A percentile compares a stretch with the other conserved stretches of the same genome.
Evolutionary conservation across 2,113 vertebrate species (phyloP).

Genomic region (Lepus americanus): DNA sequence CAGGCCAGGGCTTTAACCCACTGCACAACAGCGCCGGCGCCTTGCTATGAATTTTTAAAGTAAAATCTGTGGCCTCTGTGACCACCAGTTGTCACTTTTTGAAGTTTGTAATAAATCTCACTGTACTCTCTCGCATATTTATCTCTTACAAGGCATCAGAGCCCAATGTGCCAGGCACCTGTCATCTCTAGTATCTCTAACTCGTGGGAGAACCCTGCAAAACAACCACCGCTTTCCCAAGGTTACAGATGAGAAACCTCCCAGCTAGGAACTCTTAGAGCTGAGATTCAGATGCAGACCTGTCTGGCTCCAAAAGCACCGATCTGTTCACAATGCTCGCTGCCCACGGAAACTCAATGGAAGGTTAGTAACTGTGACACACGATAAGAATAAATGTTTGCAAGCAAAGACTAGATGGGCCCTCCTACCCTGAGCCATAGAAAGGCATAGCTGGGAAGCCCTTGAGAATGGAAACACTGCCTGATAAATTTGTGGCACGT

Average conservation of each 20-base stretch:
- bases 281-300: slow-evolving; percentile 45
- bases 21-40: no score
- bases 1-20: no score
- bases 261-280: slow-evolving; percentile 6
- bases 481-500: not conserved
- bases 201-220: not conserved
- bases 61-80: not conserved
- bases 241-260: slow-evolving; percentile 20
- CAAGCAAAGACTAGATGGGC: slow-evolving; percentile 3
- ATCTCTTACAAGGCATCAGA: not conserved
- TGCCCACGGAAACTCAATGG: slow-evolving; percentile 46
- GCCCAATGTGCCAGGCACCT: not conserved
- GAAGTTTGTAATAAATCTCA: slow-evolving; percentile 20
- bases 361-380: slow-evolving; percentile 55
- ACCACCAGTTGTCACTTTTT: slow-evolving; percentile 32
- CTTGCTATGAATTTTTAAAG: slow-evolving; percentile 25
- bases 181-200: not conserved
- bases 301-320: slow-evolving; percentile 62
- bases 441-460: slow-evolving; percentile 20
- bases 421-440: not conserved
- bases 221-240: slow-evolving; percentile 20
- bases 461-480: slow-evolving; percentile 45
- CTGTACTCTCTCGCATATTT: not conserved
- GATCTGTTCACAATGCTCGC: slow-evolving; percentile 32
- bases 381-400: slow-evolving; percentile 61